Percentiles rank a stretch among this genome's conserved stretches.
These are phyloP conservation scores for Euzetes globulus DNA, from an alignment of 2,888 invertebrate species.

Conservation along the genomic window DNA sequence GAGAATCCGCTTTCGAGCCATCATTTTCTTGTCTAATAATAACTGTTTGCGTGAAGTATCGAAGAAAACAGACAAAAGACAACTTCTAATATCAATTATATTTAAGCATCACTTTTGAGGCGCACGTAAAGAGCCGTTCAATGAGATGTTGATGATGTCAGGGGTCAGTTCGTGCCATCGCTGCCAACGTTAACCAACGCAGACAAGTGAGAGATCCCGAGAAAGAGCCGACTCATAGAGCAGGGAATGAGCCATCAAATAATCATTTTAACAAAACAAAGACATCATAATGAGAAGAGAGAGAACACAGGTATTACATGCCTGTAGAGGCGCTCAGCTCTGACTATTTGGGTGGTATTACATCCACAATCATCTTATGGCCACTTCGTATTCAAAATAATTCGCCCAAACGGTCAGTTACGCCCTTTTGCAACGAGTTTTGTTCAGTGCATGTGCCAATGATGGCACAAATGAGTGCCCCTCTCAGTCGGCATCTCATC, in stretches of 20 bases:
- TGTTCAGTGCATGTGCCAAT: not conserved
- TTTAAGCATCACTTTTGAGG: constrained; percentile 17
- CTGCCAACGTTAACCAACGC: constrained; percentile 3
- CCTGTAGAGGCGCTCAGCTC: not conserved
- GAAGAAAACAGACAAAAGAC: constrained; percentile 1
- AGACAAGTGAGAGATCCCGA: not conserved
- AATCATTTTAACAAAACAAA: constrained; percentile 23
- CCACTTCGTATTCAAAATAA: not conserved
- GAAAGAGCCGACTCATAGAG: constrained; percentile 22
- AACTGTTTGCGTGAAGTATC: constrained; percentile 20
- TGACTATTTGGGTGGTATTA: constrained; percentile 20
- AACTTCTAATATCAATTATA: constrained; percentile 17
- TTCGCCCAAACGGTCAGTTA: constrained; percentile 29
- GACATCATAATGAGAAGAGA: constrained; percentile 7
- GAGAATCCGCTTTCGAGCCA: not conserved
- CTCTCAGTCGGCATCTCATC: no score
- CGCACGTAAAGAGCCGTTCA: constrained; percentile 14
- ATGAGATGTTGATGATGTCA: constrained; percentile 27
- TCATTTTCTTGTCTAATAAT: not conserved
- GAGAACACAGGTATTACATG: not conserved
- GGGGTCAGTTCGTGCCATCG: constrained; percentile 16
- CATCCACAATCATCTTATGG: constrained; percentile 10
- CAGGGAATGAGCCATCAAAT: constrained; percentile 14
- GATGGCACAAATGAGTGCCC: no score
- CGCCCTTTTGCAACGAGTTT: constrained; percentile 17